Evolutionary conservation across 2,797 vertebrate species (phyloP).

Genomic region (Poecilia velifera): DNA sequence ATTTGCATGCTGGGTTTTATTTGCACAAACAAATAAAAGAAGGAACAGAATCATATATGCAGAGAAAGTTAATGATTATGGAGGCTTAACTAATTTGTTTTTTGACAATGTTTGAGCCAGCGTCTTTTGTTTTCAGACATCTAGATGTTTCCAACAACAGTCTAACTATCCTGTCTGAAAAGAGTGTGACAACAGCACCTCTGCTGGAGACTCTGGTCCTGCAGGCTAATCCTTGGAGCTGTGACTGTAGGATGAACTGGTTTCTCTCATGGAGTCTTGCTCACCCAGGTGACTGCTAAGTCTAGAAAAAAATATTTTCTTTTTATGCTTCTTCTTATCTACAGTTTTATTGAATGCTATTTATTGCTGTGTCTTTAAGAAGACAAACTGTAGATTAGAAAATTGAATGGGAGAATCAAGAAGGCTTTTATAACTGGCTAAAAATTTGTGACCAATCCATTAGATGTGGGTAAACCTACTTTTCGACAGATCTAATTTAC

Average conservation of each 20-base stretch:
- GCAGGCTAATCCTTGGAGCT: slow-evolving; percentile 91
- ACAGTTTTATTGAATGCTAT: slow-evolving; percentile 2
- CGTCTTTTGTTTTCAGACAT: slow-evolving; percentile 76
- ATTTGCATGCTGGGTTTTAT: background rate
- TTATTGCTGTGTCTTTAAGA: slow-evolving; percentile 9
- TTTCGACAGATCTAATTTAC: slow-evolving; percentile 38
- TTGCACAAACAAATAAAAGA: background rate
- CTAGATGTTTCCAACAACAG: slow-evolving; percentile 93
- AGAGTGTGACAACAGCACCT: slow-evolving; percentile 80
- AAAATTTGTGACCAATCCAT: slow-evolving; percentile 13
- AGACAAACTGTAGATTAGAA: slow-evolving; percentile 8
- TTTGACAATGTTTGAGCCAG: background rate
- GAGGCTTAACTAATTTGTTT: background rate
- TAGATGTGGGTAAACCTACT: slow-evolving; percentile 4
- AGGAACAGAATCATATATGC: slow-evolving; percentile 2
- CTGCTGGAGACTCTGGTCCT: slow-evolving; percentile 89
- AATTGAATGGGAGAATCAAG: background rate
- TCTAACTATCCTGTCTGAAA: slow-evolving; percentile 79
- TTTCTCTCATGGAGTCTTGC: slow-evolving; percentile 82
- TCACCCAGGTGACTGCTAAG: slow-evolving; percentile 81
- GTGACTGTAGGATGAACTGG: slow-evolving; percentile 89
- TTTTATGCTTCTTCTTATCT: background rate
- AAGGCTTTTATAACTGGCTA: background rate
- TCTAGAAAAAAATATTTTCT: background rate
- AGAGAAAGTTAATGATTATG: slow-evolving; percentile 14